phyloP scores from a whole-genome alignment of 2,797 vertebrate genomes.

The Siniperca obscura region DNA sequence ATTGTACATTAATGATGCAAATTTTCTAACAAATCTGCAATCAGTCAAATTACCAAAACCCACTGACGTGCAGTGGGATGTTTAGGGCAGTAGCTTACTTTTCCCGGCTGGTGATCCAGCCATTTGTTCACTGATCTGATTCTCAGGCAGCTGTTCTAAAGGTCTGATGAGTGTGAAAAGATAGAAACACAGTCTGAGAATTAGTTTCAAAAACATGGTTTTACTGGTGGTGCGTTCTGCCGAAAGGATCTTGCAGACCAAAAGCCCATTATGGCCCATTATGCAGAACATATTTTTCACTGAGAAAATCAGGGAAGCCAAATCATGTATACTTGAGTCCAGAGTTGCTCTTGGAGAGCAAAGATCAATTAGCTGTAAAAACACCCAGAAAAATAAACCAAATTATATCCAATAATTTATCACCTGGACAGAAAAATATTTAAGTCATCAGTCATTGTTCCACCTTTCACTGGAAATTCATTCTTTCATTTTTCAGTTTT shows the following conservation, averaged over 20 bases:
- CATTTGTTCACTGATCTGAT: slow-evolving; percentile 1
- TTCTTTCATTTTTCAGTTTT: neutral
- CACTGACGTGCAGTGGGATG: neutral
- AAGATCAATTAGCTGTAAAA: slow-evolving; percentile 33
- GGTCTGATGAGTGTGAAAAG: neutral
- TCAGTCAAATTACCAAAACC: neutral
- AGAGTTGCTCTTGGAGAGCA: neutral
- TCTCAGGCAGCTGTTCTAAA: neutral
- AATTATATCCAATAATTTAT: slow-evolving; percentile 11
- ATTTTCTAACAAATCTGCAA: neutral
- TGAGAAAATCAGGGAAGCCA: slow-evolving; percentile 7
- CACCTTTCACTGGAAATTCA: neutral
- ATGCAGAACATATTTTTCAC: neutral
- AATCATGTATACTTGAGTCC: neutral
- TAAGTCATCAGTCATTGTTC: neutral
- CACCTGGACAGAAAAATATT: neutral
- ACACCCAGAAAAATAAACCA: neutral
- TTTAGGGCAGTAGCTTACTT: neutral
- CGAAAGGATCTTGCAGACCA: neutral
- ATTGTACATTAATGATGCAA: neutral
- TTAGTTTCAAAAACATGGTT: neutral
- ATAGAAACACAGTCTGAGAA: neutral
- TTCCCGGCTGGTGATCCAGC: neutral
- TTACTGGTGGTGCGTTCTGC: neutral
- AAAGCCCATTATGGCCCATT: neutral